Percentiles rank a stretch among this genome's conserved stretches.
Conservation (phyloP, 1,140 invertebrate species). For the Lepidurus arcticus region DNA sequence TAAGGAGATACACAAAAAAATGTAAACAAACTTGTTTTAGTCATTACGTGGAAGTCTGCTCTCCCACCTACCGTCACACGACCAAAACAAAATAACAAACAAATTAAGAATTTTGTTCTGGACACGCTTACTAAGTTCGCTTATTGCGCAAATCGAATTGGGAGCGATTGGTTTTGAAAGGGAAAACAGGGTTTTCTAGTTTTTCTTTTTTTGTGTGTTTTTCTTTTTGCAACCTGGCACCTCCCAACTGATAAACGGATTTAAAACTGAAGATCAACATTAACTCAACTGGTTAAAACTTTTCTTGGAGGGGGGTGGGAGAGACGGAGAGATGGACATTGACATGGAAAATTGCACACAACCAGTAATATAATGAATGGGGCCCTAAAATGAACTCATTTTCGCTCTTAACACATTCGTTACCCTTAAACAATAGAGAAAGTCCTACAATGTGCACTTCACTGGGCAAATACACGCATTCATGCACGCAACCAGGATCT, state of each 20-base stretch:
- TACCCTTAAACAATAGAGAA: background rate
- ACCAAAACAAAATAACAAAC: background rate
- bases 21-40: background rate
- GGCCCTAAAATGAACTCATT: background rate
- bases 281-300: background rate
- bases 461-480: conserved; percentile 13
- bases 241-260: background rate
- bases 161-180: background rate
- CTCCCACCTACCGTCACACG: background rate
- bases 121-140: background rate
- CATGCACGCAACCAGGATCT: background rate
- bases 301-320: background rate
- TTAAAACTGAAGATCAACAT: background rate
- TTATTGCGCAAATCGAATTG: background rate
- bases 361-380: background rate
- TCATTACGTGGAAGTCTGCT: background rate
- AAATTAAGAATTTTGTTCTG: background rate
- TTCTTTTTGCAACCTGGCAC: background rate
- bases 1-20: background rate
- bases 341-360: background rate
- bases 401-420: background rate
- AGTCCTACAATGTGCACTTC: background rate
- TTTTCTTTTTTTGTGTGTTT: background rate
- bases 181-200: background rate
- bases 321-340: conserved; percentile 11